A percentile compares a stretch with the other conserved stretches of the same genome.
Conservation (phyloP, 2,113 vertebrate genomes). For the Trogon melanurus region DNA sequence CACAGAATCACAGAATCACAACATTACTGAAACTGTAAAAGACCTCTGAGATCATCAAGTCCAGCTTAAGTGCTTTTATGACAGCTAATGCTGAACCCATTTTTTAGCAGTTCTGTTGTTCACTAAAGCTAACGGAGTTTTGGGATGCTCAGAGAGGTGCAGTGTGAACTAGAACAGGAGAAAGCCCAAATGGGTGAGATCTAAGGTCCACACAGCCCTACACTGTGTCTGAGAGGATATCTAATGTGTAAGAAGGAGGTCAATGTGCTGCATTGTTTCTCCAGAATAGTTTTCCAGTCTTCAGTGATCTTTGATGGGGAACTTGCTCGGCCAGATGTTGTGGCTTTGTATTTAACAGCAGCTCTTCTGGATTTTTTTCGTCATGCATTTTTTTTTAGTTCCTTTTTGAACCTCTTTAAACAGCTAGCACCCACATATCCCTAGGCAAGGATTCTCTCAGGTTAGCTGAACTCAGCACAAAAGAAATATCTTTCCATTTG, state of each 20-base stretch:
- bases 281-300: neutral
- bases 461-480: neutral
- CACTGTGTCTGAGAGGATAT: neutral
- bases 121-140: neutral
- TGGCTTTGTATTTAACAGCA: neutral
- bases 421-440: neutral
- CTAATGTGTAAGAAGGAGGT: neutral
- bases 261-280: neutral
- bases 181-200: accelerated
- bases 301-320: neutral
- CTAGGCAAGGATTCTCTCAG: neutral
- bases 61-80: neutral
- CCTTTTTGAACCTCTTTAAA: neutral
- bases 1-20: too few species aligned
- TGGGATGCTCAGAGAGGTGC: neutral
- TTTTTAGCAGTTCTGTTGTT: neutral
- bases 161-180: neutral
- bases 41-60: too few species aligned
- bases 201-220: neutral
- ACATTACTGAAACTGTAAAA: too few species aligned
- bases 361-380: neutral
- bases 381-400: neutral
- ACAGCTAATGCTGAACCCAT: neutral
- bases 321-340: neutral
- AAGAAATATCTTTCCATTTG: neutral